Percentiles rank a stretch among this genome's conserved stretches.
Evolutionary conservation across 2,888 invertebrate species (phyloP).

Genomic region (Troglohyphantes excavatus): DNA sequence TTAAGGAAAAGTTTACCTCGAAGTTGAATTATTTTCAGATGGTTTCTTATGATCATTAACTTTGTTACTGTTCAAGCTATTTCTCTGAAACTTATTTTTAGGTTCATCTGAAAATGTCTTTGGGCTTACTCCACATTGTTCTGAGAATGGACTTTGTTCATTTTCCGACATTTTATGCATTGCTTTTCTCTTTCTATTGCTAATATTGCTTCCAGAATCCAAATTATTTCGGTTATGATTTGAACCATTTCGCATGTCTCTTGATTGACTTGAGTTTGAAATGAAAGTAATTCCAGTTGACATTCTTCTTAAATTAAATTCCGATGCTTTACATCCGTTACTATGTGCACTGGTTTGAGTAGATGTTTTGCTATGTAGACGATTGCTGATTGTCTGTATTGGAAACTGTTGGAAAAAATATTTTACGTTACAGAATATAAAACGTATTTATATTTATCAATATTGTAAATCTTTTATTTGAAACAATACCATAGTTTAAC

Average conservation of each 20-base stretch:
- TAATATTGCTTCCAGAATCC: neutral
- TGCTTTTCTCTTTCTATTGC: neutral
- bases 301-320: neutral
- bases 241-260: neutral
- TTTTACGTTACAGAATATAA: no score
- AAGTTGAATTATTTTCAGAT: neutral
- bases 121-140: no score
- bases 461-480: no score
- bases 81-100: neutral
- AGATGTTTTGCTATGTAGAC: slow-evolving; percentile 52
- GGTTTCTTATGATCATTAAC: neutral
- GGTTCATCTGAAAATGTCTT: neutral
- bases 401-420: slow-evolving; percentile 26
- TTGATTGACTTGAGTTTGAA: neutral
- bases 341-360: slow-evolving; percentile 61
- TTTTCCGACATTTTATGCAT: slow-evolving; percentile 11
- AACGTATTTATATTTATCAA: no score
- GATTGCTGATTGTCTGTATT: slow-evolving; percentile 60
- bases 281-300: neutral
- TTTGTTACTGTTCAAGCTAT: neutral
- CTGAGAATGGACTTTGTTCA: no score
- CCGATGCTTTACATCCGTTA: slow-evolving; percentile 17
- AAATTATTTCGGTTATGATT: neutral
- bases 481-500: no score
- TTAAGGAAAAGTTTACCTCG: neutral